A percentile compares a stretch with the other conserved stretches of the same genome.
Evolutionary conservation across 2,113 vertebrate genomes (phyloP).

Genomic region (Poicephalus gulielmi): DNA sequence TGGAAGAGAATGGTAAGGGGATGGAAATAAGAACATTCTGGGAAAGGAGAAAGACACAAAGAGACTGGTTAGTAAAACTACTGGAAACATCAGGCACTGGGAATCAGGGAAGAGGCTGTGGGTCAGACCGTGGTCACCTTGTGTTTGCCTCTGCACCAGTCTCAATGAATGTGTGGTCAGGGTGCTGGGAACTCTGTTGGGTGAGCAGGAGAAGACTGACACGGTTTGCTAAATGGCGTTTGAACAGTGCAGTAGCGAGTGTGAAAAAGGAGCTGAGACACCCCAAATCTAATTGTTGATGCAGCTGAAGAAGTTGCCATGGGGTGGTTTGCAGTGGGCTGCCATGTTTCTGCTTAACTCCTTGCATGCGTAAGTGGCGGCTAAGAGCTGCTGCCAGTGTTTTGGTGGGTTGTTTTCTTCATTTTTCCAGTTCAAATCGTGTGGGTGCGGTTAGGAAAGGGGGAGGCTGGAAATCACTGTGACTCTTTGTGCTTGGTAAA

Average conservation of each 20-base stretch:
- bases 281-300: fast-evolving
- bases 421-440: neutral
- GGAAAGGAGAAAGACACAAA: neutral
- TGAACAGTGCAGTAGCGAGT: neutral
- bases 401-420: neutral
- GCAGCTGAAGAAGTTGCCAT: neutral
- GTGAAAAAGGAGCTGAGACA: neutral
- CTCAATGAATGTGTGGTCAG: neutral
- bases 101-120: neutral
- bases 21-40: neutral
- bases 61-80: neutral
- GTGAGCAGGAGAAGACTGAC: neutral
- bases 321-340: neutral
- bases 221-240: neutral
- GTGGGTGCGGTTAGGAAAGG: neutral
- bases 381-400: neutral
- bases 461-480: neutral
- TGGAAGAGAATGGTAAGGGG: neutral
- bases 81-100: neutral
- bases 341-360: fast-evolving
- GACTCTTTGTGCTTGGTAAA: neutral
- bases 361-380: neutral
- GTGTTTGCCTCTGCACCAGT: neutral
- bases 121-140: neutral
- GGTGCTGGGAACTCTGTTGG: neutral